A percentile compares a stretch with the other conserved stretches of the same genome.
Conservation (phyloP, 2,888 invertebrate genomes). For the Adineta ricciae region DNA sequence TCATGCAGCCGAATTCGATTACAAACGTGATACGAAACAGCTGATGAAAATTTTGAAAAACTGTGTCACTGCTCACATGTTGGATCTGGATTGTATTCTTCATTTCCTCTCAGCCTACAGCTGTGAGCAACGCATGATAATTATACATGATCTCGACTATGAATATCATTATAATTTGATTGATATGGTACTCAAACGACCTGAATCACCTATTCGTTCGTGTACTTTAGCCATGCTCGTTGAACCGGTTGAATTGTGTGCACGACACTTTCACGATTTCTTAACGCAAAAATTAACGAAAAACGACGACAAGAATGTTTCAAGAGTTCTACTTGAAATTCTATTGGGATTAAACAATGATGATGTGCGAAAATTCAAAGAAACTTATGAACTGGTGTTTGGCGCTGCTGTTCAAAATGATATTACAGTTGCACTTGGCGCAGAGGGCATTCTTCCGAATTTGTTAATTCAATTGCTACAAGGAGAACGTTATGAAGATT, state of each 20-base stretch:
- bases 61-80: neutral
- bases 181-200: neutral
- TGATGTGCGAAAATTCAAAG: neutral
- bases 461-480: neutral
- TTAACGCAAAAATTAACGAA: neutral
- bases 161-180: neutral
- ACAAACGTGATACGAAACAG: neutral
- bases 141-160: neutral
- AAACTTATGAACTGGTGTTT: neutral
- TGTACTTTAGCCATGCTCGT: neutral
- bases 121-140: neutral
- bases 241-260: neutral
- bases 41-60: neutral
- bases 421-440: neutral
- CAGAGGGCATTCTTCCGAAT: neutral
- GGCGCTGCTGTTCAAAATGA: neutral
- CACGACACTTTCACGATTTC: neutral
- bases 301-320: neutral
- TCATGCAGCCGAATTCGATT: neutral
- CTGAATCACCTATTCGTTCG: neutral
- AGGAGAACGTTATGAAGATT: neutral
- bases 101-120: neutral
- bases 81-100: constrained; percentile 12
- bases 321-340: neutral
- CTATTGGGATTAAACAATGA: neutral